Conservation (phyloP, 2,797 vertebrate species). For the Trichosurus vulpecula region DNA sequence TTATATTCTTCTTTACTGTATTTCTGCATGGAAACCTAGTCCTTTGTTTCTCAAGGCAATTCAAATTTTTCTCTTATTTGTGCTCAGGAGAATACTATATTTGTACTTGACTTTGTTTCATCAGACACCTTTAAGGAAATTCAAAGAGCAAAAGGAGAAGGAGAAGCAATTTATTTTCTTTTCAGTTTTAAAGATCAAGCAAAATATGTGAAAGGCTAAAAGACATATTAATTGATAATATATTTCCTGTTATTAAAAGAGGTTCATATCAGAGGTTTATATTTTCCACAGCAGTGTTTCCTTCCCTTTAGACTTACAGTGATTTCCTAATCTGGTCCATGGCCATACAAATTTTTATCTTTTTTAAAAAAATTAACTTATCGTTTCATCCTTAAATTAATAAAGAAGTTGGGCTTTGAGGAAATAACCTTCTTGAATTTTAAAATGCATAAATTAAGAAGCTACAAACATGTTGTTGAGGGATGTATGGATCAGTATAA, state of each 20-base stretch:
- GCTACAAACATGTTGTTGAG: background rate
- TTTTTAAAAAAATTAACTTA: background rate
- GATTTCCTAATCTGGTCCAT: background rate
- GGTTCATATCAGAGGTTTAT: background rate
- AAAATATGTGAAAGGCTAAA: background rate
- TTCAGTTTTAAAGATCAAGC: background rate
- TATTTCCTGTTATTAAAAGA: background rate
- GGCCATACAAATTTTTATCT: background rate
- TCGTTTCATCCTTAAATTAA: background rate
- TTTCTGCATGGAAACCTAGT: background rate
- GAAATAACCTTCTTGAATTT: background rate
- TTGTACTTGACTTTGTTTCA: background rate
- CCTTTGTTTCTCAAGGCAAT: too few relatives aligned
- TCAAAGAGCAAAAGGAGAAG: background rate
- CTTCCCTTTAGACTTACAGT: background rate
- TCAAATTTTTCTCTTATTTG: background rate
- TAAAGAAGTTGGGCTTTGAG: background rate
- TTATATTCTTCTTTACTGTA: background rate
- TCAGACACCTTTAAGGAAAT: background rate
- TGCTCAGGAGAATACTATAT: background rate
- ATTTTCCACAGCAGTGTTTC: background rate
- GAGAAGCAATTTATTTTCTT: background rate
- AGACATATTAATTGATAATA: background rate
- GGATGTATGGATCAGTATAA: background rate
- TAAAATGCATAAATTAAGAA: background rate